A percentile compares a stretch with the other conserved stretches of the same genome.
Evolutionary conservation across 2,888 invertebrate genomes (phyloP).

Genomic region (Temnothorax rugatulus): DNA sequence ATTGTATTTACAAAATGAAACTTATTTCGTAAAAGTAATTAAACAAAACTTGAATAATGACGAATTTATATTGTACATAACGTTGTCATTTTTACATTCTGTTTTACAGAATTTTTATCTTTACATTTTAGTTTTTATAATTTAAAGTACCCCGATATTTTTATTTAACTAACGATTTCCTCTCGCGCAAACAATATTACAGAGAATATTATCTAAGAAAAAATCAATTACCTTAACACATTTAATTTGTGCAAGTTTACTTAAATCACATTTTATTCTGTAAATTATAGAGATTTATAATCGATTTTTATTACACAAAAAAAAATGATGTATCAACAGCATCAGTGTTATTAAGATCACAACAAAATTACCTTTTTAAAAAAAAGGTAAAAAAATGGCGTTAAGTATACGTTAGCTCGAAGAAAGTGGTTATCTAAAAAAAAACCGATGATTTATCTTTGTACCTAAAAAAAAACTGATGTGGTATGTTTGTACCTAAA

Average conservation of each 20-base stretch:
- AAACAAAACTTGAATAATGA: neutral
- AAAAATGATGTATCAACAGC: no score
- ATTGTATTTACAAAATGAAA: neutral
- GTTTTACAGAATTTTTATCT: no score
- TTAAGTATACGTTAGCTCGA: no score
- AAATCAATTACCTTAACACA: neutral
- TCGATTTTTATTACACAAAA: neutral
- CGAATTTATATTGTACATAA: neutral
- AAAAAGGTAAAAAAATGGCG: no score
- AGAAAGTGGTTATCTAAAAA: no score
- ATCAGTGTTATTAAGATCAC: no score
- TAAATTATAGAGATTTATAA: neutral
- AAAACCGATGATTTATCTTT: no score
- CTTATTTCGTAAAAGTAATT: neutral
- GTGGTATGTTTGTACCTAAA: no score
- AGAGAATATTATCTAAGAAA: no score
- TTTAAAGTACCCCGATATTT: neutral
- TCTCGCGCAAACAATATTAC: neutral
- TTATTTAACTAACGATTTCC: neutral
- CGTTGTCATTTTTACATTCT: no score
- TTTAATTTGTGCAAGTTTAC: neutral
- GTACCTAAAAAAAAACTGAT: no score
- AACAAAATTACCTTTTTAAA: no score
- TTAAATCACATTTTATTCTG: neutral
- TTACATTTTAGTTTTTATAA: neutral